Evolutionary conservation across 2,113 vertebrate species (phyloP), one percentile per base, ranked within the genome.

Genomic region (Mesitornis unicolor): DNA sequence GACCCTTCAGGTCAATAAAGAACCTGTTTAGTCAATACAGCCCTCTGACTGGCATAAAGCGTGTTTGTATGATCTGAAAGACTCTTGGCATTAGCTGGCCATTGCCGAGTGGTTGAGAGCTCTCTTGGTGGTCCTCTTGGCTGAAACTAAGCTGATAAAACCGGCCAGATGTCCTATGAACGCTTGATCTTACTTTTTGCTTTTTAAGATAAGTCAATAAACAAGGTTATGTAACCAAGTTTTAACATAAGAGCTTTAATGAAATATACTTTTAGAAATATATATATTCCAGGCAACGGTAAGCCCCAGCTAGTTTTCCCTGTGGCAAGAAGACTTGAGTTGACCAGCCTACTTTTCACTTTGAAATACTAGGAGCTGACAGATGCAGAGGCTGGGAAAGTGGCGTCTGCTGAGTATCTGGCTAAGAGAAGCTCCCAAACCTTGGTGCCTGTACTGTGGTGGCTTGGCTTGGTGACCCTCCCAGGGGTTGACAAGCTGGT

Each of bases 81-180:
- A 61, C 83, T 92, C 80, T 63, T 90, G 88, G 85, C 50, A 42
- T 80, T 81, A 77, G 54, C 54, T 95, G 90, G 42, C 83, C 76
- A 48, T 65, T 43, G 19, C 47, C 59, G 14, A 43, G 80, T 35
- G 47, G 45, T 63, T 84, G 76, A 84, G 92, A 93, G 83, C 76
- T 90, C 79, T 89, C 86, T 77, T 86, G 94, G 90, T 92, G 88
- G 83, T 59, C 79, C 71, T 92, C 63, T 86, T 93, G 89, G 64
- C 93, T 70, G 56, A 56, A 74, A 47, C 71, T 92, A 92, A 94
- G 94, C 95, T 95, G 95, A 47, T 92, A 89, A 95, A 92, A 75
- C 54, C 81, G 87, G 93, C 77, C 94, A 95, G 84, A 84, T 96
- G 93, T 82, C 89, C 84, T 95, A 78, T 94, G 93, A 94, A 89